Evolutionary conservation across 2,113 vertebrate genomes (phyloP), one percentile per base, ranked within the genome.

Genomic region (Pungitius pungitius): DNA sequence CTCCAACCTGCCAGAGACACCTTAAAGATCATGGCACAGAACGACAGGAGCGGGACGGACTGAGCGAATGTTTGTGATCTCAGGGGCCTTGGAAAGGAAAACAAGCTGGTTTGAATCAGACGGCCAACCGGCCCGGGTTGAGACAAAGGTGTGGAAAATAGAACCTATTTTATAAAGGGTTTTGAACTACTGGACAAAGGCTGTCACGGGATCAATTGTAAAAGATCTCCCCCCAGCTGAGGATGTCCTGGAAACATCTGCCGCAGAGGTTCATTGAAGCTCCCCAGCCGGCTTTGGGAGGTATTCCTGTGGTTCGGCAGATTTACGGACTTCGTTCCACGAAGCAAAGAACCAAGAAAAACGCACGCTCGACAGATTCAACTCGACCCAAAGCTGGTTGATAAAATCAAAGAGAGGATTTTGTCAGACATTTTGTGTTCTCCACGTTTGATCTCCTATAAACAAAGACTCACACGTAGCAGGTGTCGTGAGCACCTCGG

Each of bases 301-400:
- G 35, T 43, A 42, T 75, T 60, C 47, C 26, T 30, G 51, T 80
- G 15, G 30, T 35, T 9, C 13, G 35, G 45, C 62, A 61, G 13
- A 75, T 76, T 69, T 57, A 51, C 14, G 30, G 40, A 49, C 24
- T 30, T 62, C 8, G 17, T 61, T 47, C 55, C 24, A 56, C 12
- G 24, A 15, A 26, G 49, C 52, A 12, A 27, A 54, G 45, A 30
- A 11, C 26, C 60, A 37, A 24, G 45, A 54, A 63, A 69, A 51
- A 63, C 51, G 35, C 35, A 59, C 55, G 62, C n/a, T 72, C 24
- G 20, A 13, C 42, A 51, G 64, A 51, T 33, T 6, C 15, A 60
- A 10, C 47, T 27, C 37, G 9, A 14, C 27, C 11, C 15, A 33
- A 15, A 10, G 15, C 4, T 33, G 24, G 9, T 42, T 37, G 49